Percentiles rank a stretch among this genome's conserved stretches.
phyloP scores from a whole-genome alignment of 2,797 vertebrate genomes.

The Champsocephalus esox region DNA sequence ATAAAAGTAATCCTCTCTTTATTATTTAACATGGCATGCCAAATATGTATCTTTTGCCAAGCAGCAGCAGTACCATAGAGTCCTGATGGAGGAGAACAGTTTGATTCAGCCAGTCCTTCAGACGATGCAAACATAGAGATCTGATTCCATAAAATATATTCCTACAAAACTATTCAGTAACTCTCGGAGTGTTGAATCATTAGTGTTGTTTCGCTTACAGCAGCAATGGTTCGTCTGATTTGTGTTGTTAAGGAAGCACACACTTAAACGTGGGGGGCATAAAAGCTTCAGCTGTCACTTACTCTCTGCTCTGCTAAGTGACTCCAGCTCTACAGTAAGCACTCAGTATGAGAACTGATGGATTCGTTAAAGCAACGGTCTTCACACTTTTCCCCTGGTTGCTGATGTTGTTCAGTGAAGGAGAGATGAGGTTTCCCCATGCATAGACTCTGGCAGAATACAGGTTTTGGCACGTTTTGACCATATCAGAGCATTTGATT shows the following conservation, averaged over 20 bases:
- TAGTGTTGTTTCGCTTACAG: conserved; percentile 20
- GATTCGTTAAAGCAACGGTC: not conserved
- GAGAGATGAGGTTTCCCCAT: conserved; percentile 47
- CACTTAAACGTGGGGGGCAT: conserved; percentile 29
- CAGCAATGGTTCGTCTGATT: conserved; percentile 25
- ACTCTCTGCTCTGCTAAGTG: conserved; percentile 34
- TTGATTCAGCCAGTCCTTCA: conserved; percentile 24
- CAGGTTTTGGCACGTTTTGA: conserved; percentile 50
- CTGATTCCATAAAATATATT: conserved; percentile 57
- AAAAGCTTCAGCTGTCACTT: conserved; percentile 42
- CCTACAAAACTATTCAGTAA: conserved; percentile 60
- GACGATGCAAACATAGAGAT: conserved; percentile 43
- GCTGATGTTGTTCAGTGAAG: conserved; percentile 5
- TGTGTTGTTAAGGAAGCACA: conserved; percentile 9
- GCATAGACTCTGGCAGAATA: conserved; percentile 41
- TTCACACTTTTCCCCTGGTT: not conserved
- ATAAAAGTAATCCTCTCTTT: conserved; percentile 26
- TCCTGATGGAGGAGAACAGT: conserved; percentile 13
- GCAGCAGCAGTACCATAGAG: conserved; percentile 48
- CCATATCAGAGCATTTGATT: conserved; percentile 13
- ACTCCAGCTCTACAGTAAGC: conserved; percentile 1
- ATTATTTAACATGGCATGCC: conserved; percentile 29
- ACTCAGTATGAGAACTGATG: not conserved
- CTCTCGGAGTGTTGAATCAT: conserved; percentile 30
- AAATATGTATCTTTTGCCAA: conserved; percentile 36